Evolutionary conservation across 2,113 vertebrate species (phyloP).

Genomic region (Zapus hudsonius): DNA sequence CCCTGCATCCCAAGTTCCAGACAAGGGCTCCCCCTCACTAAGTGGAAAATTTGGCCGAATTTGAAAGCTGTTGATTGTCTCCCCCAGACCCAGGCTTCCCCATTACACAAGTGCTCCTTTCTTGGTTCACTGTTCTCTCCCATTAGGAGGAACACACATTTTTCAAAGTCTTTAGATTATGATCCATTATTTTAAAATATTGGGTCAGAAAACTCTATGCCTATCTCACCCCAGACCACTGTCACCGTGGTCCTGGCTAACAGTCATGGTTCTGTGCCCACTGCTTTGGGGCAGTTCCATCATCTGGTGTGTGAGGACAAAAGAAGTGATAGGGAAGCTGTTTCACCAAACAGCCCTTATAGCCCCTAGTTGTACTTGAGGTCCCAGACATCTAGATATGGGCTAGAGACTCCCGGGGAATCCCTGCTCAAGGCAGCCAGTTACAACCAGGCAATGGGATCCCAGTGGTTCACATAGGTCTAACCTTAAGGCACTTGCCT

Average conservation of each 20-base stretch:
- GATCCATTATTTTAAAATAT: neutral
- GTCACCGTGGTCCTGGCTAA: neutral
- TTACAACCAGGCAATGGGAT: neutral
- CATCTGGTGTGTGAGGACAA: neutral
- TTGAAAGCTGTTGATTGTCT: too few relatives aligned
- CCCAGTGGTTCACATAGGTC: neutral
- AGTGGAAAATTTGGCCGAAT: too few relatives aligned
- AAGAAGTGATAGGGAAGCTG: neutral
- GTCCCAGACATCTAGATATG: neutral
- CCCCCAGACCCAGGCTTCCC: too few relatives aligned
- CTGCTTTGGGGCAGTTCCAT: neutral
- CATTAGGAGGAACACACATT: too few relatives aligned
- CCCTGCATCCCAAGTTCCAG: too few relatives aligned
- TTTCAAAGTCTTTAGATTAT: constrained; percentile 6
- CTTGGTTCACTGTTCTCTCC: too few relatives aligned
- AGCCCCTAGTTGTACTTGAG: neutral
- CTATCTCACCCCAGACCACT: neutral
- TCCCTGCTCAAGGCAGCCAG: neutral
- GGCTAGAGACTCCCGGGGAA: neutral
- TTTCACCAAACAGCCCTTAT: neutral
- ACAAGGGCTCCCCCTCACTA: too few relatives aligned
- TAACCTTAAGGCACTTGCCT: neutral
- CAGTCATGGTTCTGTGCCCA: neutral
- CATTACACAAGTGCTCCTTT: too few relatives aligned
- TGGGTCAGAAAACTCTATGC: neutral